phyloP scores from a whole-genome alignment of 2,888 invertebrate species.

The Volucella inflata region DNA sequence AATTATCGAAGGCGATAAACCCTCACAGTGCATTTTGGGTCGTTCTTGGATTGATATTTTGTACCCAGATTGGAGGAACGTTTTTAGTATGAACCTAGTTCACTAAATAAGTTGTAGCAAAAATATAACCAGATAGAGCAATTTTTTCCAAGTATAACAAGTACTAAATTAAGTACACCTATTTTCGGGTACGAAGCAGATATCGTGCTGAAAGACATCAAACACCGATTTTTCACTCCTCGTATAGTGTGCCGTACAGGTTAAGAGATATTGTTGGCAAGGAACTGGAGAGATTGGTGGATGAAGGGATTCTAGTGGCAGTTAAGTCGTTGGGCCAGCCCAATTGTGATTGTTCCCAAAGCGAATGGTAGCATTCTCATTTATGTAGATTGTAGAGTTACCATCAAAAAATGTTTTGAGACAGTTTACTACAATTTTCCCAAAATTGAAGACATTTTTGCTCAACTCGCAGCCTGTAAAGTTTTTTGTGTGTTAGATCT shows the following conservation, averaged over 20 bases:
- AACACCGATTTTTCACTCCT: slow-evolving; percentile 73
- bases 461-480: slow-evolving; percentile 73
- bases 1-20: slow-evolving; percentile 23
- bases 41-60: slow-evolving; percentile 29
- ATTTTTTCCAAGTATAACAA: slow-evolving; percentile 27
- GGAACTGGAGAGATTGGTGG: slow-evolving; percentile 69
- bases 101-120: slow-evolving; percentile 16
- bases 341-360: slow-evolving; percentile 78
- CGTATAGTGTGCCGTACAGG: slow-evolving; percentile 75
- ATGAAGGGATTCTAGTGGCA: slow-evolving; percentile 67
- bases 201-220: slow-evolving; percentile 29
- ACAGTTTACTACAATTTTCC: slow-evolving; percentile 78
- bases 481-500: slow-evolving; percentile 72
- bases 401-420: slow-evolving; percentile 60
- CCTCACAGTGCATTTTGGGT: slow-evolving; percentile 20
- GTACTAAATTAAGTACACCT: slow-evolving; percentile 22
- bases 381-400: slow-evolving; percentile 78
- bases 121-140: slow-evolving; percentile 10
- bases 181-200: slow-evolving; percentile 27
- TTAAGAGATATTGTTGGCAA: slow-evolving; percentile 72
- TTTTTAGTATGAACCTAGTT: slow-evolving; percentile 4
- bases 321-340: slow-evolving; percentile 77
- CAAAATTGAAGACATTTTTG: slow-evolving; percentile 78
- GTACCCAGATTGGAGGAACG: slow-evolving; percentile 29
- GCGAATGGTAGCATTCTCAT: slow-evolving; percentile 73